Evolutionary conservation across 2,797 vertebrate genomes (phyloP).

Genomic region (Miichthys miiuy): DNA sequence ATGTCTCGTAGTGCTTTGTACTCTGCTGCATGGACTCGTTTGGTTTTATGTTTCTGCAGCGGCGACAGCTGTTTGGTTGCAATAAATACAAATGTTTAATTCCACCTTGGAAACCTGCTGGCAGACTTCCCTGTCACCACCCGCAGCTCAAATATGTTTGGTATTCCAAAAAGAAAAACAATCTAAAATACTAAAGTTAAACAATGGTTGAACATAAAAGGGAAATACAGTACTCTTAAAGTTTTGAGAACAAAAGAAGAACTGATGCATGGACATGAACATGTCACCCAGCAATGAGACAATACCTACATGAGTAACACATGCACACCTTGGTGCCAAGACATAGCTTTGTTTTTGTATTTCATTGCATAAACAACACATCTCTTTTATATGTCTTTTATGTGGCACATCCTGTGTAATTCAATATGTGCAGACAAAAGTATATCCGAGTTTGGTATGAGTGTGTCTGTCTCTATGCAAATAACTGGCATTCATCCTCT

Average conservation of each 20-base stretch:
- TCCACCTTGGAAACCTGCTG: not conserved
- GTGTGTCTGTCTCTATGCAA: not conserved
- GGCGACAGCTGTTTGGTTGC: not conserved
- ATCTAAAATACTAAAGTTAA: not conserved
- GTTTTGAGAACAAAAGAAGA: not conserved
- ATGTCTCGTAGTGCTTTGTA: too few species aligned
- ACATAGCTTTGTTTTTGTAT: not conserved
- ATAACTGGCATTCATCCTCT: not conserved
- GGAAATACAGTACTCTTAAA: not conserved
- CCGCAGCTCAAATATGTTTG: not conserved
- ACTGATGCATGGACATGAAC: too few species aligned
- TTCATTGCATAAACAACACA: not conserved
- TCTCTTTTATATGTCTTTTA: too few species aligned
- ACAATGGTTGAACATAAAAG: not conserved
- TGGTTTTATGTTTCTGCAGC: not conserved
- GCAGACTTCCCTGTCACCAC: not conserved
- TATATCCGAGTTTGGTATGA: not conserved
- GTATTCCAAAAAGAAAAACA: not conserved
- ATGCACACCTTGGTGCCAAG: too few species aligned
- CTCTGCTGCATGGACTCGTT: not conserved
- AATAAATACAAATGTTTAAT: not conserved
- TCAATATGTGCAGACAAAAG: conserved; percentile 21
- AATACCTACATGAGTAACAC: not conserved
- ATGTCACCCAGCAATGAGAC: not conserved
- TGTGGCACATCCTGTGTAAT: not conserved